Evolutionary conservation across 2,113 vertebrate genomes (phyloP), one percentile per base, ranked within the genome.

Genomic region (Camelus dromedarius): DNA sequence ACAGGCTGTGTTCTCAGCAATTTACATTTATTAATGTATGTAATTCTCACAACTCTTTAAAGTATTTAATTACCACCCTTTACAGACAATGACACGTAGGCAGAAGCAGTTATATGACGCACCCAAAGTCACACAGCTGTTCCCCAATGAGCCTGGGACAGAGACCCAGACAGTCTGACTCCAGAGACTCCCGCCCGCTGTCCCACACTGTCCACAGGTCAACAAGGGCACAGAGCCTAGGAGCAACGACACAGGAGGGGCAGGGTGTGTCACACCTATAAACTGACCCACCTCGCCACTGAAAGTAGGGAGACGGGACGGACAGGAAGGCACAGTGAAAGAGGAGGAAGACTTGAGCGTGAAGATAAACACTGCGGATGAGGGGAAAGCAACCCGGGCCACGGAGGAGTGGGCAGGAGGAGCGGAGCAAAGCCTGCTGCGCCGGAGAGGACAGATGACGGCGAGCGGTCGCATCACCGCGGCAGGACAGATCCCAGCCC

Each of bases 21-120:
- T 72, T 92, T n/a, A 69, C 6, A 38, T 38, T 46, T 70, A 89
- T 80, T 79, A 87, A 80, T 13, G 42, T 50, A 56, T 3, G 18
- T 32, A 89, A 79, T 62, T 77, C 64, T 87, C 75, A 66, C 58
- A 75, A 50, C 64, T 75, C 46, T 35, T 90, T 58, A 32, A 73
- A 42, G 12, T 58, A 75, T n/a, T 83, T 72, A 73, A 93, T 92
- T 60, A 84, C 70, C n/a, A 35, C n/a, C 46, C 50, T n/a, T 91
- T 70, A 93, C 13, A 87, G 32, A 92, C 52, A 77, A 76, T 42
- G 67, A 91, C 85, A 60, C 9, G 56, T 50, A 70, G 28, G 58
- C 70, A 96, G 58, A 84, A 89, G 30, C 70, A 93, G 79, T 48
- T 73, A 91, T 46, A 38, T 20, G 46, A 82, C 13, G 72, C 72